phyloP scores from a whole-genome alignment of 2,113 vertebrate species.

The Sorex fumeus region DNA sequence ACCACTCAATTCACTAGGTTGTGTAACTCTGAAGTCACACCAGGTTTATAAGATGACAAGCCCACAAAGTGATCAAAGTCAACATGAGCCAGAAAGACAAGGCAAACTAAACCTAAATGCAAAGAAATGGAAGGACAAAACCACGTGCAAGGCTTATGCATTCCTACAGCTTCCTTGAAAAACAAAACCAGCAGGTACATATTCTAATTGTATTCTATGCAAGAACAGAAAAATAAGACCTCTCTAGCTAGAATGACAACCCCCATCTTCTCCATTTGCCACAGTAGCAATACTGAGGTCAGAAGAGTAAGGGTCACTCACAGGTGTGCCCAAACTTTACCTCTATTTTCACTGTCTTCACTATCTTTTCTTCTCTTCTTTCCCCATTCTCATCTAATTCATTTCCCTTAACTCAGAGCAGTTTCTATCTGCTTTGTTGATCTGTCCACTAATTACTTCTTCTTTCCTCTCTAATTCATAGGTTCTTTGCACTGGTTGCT shows the following conservation, averaged over 20 bases:
- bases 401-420: background rate
- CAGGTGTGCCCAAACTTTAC: background rate
- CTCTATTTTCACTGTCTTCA: background rate
- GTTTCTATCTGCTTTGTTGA: background rate
- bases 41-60: background rate
- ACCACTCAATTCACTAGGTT: background rate
- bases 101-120: background rate
- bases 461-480: background rate
- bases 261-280: background rate
- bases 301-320: background rate
- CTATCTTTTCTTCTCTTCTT: constrained; percentile 6
- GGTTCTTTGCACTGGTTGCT: background rate
- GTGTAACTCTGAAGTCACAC: constrained; percentile 13
- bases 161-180: background rate
- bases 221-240: constrained; percentile 14
- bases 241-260: background rate
- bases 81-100: background rate
- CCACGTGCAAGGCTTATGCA: background rate
- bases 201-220: background rate
- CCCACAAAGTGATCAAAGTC: background rate
- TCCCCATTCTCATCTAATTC: background rate
- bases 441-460: background rate
- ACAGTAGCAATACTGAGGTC: background rate
- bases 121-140: background rate
- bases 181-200: background rate